Conservation (phyloP, 2,797 vertebrate species). For the Cryptoblepharus egeriae region DNA sequence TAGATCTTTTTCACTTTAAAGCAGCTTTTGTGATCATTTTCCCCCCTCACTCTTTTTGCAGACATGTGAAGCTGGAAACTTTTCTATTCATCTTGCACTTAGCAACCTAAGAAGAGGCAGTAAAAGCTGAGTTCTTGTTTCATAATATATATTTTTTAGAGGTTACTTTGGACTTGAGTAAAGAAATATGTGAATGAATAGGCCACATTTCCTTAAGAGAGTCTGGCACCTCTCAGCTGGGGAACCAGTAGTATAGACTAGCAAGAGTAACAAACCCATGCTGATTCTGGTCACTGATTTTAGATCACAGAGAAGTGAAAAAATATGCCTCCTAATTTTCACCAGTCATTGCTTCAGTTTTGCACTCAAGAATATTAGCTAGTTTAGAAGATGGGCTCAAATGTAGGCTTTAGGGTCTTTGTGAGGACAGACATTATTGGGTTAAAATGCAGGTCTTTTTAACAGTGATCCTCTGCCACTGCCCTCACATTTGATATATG, state of each 20-base stretch:
- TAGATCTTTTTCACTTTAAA: background rate
- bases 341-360: background rate
- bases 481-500: background rate
- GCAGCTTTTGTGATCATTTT: conserved; percentile 16
- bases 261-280: background rate
- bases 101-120: conserved; percentile 82
- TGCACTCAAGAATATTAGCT: background rate
- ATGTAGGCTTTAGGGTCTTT: background rate
- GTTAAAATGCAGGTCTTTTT: too few species aligned
- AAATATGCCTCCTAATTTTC: background rate
- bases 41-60: conserved; percentile 69
- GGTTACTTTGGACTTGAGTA: conserved; percentile 23
- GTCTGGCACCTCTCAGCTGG: background rate
- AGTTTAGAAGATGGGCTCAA: background rate
- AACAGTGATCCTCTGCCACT: background rate
- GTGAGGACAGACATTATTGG: too few species aligned
- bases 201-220: background rate
- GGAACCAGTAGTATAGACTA: background rate
- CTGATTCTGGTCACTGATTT: conserved; percentile 16
- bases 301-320: background rate
- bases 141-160: background rate
- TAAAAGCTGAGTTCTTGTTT: conserved; percentile 68
- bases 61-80: conserved; percentile 91
- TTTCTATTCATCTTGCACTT: conserved; percentile 87
- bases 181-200: background rate